Evolutionary conservation across 1,140 invertebrate species (phyloP), one percentile per base, ranked within the genome.

Genomic region (Himalopsyche phryganea): DNA sequence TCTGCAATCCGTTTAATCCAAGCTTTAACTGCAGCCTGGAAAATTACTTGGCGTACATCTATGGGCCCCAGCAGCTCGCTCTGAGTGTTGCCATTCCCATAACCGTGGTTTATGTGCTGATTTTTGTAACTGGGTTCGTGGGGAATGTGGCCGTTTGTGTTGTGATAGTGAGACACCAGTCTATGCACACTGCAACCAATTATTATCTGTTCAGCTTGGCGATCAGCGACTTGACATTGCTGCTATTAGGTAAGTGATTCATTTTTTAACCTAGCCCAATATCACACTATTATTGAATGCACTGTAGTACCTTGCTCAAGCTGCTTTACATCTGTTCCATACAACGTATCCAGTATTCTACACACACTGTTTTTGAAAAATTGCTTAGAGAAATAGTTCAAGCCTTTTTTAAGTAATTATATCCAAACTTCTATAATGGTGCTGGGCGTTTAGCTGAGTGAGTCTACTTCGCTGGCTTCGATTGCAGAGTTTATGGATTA

Each of bases 121-220:
- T 96, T 46, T 92, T 96, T 66, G 68, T 94, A 2, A 88, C 89
- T 0, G 94, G 94, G 0, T 78, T 95, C 1, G 71, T 93, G 36
- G 95, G 95, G 4, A 98, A 98, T 69, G 70, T 92, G 17, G 82
- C 85, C 1, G 94, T 95, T 6, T 96, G 94, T 67, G 79, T 91
- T 33, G 94, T 98, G 1, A 96, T 98, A 44, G 80, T 88, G 1
- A 83, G 84, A 49, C 92, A 95, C 68, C 79, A 85, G 49, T 82
- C 83, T 1, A 88, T 96, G 86, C 89, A 90, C 63, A 90, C 87
- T 1, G 86, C 90, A 0, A 92, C 90, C 0, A 97, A 98, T 69
- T 96, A 93, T 68, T 98, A 98, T 72, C 81, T 98, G 60, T 94
- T 97, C 74, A 95, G 86, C 70, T 71, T 91, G 65, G 87, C 90